These are phyloP conservation scores for Siphonodentalium dalli DNA, from an alignment of 2,888 invertebrate species.

Conservation along the genomic window DNA sequence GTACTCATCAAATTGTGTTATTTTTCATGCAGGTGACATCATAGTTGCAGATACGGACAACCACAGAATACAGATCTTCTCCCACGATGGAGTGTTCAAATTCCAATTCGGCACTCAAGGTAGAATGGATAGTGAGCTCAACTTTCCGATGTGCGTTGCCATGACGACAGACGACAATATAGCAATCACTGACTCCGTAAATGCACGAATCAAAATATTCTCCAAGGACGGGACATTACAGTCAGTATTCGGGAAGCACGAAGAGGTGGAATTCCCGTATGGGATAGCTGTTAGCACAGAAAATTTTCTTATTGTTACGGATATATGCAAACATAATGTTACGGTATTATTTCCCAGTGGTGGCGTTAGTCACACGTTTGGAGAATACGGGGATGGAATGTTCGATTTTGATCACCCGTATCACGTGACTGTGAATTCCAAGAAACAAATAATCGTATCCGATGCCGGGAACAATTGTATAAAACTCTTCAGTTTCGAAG, in stretches of 20 bases:
- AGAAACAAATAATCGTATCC: constrained; percentile 56
- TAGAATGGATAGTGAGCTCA: constrained; percentile 41
- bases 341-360: constrained; percentile 49
- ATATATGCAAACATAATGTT: constrained; percentile 56
- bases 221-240: constrained; percentile 43
- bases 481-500: constrained; percentile 58
- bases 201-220: constrained; percentile 56
- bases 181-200: constrained; percentile 58
- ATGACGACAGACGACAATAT: constrained; percentile 52
- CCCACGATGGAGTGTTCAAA: constrained; percentile 50
- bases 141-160: constrained; percentile 56
- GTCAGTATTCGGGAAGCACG: constrained; percentile 37
- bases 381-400: constrained; percentile 49
- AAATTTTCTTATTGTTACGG: constrained; percentile 48
- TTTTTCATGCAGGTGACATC: constrained; percentile 48
- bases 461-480: constrained; percentile 59
- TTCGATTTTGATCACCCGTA: constrained; percentile 58
- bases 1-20: too few species aligned
- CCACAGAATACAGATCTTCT: constrained; percentile 57
- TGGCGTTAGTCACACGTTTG: constrained; percentile 46
- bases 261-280: constrained; percentile 53
- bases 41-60: constrained; percentile 59
- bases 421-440: constrained; percentile 51
- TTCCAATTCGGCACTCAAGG: constrained; percentile 54
- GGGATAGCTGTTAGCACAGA: constrained; percentile 50